Evolutionary conservation across 1,140 invertebrate species (phyloP).

Genomic region (Dreissena rostriformis): DNA sequence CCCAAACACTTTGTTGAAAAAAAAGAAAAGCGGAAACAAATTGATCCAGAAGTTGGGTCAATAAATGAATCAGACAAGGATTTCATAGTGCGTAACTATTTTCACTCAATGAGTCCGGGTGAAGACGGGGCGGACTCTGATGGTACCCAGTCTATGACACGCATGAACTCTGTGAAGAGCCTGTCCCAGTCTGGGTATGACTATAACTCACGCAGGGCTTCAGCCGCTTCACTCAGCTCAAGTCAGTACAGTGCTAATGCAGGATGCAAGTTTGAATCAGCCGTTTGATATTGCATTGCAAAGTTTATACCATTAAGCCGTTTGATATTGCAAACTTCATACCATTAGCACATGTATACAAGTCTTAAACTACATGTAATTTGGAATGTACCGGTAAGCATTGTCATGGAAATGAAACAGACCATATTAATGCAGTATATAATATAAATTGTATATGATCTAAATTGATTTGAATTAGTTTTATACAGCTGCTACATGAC

Average conservation of each 20-base stretch:
- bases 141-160: constrained; percentile 53
- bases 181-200: constrained; percentile 51
- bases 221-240: constrained; percentile 39
- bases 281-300: constrained; percentile 22
- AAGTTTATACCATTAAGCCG: background rate
- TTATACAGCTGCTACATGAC: no score
- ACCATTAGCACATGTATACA: no score
- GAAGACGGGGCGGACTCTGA: constrained; percentile 27
- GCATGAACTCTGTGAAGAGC: constrained; percentile 43
- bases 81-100: constrained; percentile 58
- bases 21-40: constrained; percentile 36
- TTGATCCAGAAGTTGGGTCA: constrained; percentile 53
- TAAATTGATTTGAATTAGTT: no score
- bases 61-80: constrained; percentile 61
- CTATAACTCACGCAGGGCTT: constrained; percentile 29
- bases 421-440: no score
- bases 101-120: constrained; percentile 57
- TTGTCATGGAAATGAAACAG: no score
- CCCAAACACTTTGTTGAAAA: constrained; percentile 50
- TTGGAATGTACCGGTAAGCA: no score
- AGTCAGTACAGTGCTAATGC: constrained; percentile 51
- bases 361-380: no score
- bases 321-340: background rate
- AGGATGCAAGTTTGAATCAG: constrained; percentile 49
- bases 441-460: no score